Conservation (phyloP, 2,888 invertebrate species). For the Epicampocera succincta region DNA sequence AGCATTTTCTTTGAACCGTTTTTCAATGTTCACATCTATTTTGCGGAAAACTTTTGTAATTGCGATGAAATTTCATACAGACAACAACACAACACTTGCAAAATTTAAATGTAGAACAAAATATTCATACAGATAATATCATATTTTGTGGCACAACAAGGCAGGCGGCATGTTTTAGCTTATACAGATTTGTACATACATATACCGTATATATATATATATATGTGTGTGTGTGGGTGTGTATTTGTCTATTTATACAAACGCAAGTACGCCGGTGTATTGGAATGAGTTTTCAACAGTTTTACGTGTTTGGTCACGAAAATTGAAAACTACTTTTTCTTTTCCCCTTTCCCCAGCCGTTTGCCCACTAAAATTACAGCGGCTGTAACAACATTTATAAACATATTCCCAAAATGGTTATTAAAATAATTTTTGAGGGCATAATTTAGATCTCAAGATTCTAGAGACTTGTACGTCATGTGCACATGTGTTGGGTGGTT, state of each 20-base stretch:
- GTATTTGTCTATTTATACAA: no score
- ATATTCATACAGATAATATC: slow-evolving; percentile 55
- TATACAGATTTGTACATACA: no score
- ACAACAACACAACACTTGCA: slow-evolving; percentile 36
- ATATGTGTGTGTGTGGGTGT: no score
- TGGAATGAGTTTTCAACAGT: slow-evolving; percentile 19
- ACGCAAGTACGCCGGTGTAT: no score
- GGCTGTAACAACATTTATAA: slow-evolving; percentile 55
- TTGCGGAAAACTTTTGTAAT: slow-evolving; percentile 63
- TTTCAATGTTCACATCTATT: slow-evolving; percentile 58
- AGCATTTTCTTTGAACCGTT: slow-evolving; percentile 59
- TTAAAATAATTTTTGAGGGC: slow-evolving; percentile 70
- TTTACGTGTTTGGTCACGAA: slow-evolving; percentile 66
- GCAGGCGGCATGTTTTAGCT: not conserved
- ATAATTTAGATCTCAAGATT: slow-evolving; percentile 63
- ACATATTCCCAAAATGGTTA: slow-evolving; percentile 55
- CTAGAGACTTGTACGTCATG: slow-evolving; percentile 14
- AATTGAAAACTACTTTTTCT: slow-evolving; percentile 67
- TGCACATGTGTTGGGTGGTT: slow-evolving; percentile 33
- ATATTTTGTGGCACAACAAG: slow-evolving; percentile 36
- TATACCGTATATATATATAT: no score
- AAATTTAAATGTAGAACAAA: slow-evolving; percentile 18
- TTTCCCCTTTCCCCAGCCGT: not conserved
- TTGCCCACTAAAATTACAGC: slow-evolving; percentile 30
- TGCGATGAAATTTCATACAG: slow-evolving; percentile 64